phyloP scores from a whole-genome alignment of 1,140 invertebrate genomes.

The Thaumetopoea pityocampa region DNA sequence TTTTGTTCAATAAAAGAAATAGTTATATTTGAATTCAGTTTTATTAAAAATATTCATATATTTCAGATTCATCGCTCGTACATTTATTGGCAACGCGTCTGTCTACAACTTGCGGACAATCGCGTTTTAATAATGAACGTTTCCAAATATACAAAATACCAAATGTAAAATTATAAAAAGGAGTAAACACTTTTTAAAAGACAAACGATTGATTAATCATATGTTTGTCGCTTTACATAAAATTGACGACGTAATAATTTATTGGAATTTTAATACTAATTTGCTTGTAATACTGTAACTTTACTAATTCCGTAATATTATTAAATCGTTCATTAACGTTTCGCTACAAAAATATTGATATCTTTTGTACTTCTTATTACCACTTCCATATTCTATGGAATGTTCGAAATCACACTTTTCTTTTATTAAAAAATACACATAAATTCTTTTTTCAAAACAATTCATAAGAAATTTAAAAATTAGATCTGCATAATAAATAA shows the following conservation, averaged over 20 bases:
- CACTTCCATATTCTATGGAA: constrained; percentile 68
- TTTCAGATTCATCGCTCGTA: constrained; percentile 51
- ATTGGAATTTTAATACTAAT: constrained; percentile 44
- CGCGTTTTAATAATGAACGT: constrained; percentile 40
- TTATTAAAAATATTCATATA: constrained; percentile 64
- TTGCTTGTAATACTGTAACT: constrained; percentile 60
- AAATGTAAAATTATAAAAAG: constrained; percentile 58
- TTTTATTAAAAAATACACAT: constrained; percentile 54
- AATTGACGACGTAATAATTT: constrained; percentile 39
- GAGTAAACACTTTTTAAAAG: constrained; percentile 35
- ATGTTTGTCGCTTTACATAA: constrained; percentile 36
- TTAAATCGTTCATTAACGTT: constrained; percentile 39
- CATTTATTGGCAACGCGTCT: constrained; percentile 22
- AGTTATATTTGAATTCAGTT: constrained; percentile 53
- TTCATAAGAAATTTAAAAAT: constrained; percentile 46
- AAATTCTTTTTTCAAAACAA: constrained; percentile 40
- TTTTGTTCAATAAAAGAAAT: constrained; percentile 33
- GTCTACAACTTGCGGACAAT: constrained; percentile 33
- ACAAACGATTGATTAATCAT: too few relatives aligned
- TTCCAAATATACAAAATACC: constrained; percentile 47
- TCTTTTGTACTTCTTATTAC: constrained; percentile 71
- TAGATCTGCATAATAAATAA: constrained; percentile 57
- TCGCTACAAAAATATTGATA: constrained; percentile 70
- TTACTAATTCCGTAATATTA: constrained; percentile 50
- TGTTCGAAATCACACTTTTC: constrained; percentile 67